Evolutionary conservation across 1,140 invertebrate genomes (phyloP), one percentile per base, ranked within the genome.

Genomic region (Pogonomyrmex barbatus): DNA sequence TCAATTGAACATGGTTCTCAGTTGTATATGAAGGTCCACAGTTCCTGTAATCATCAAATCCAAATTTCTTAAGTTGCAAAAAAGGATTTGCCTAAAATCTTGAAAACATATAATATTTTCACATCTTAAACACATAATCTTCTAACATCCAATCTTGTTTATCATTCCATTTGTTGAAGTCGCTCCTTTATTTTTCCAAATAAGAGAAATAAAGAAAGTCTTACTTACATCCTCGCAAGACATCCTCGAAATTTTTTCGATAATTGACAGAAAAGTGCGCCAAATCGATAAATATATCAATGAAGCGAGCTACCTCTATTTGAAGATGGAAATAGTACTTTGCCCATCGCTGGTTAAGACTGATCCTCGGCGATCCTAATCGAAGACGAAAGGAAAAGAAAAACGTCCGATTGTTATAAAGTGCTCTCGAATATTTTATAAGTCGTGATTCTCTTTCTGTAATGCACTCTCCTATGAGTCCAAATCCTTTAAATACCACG

Each of bases 341-440:
- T 81, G 45, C 77, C 50, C 62, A 68, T 81, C 62, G 47, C 76
- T 63, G 76, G 76, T 78, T 42, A 12, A 67, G 45, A 54, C 24
- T 71, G 52, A n/a, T n/a, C 9, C 45, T 67, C 56, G 50, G 47
- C 33, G 67, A 85, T 88, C n/a, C n/a, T 52, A 50, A 76, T 47
- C 33, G 24, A 75, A 79, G 50, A 33, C 33, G 50, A 82, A 81
- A 67, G 36, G 24, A 24, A 24, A 24, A 24, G n/a, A 79, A 54
- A 81, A 85, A 86, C 85, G 73, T 82, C 70, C 88, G 63, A 86
- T 89, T 65, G 65, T 87, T 89, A 50, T 36, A 79, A 78, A 68
- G 42, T 60, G 50, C 54, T 87, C 58, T 60, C 52, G 24, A 85
- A 88, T 65, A 76, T 67, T 89, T 85, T 62, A 30, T 76, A 86